A percentile compares a stretch with the other conserved stretches of the same genome.
These are phyloP conservation scores for Discoglossus pictus DNA, from an alignment of 2,797 vertebrate species.

Conservation along the genomic window DNA sequence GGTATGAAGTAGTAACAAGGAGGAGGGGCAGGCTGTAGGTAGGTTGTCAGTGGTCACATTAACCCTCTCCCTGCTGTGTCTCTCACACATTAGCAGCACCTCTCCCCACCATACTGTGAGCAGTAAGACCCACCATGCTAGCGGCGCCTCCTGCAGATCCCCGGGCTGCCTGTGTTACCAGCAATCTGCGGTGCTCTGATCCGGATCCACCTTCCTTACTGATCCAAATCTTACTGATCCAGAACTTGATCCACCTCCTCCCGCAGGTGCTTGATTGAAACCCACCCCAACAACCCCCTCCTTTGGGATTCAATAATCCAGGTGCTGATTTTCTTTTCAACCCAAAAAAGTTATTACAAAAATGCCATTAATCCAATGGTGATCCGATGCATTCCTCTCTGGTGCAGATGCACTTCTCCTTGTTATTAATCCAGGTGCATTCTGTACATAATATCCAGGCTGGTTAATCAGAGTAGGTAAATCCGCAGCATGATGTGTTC, in stretches of 20 bases:
- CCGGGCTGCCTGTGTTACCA: slow-evolving; percentile 16
- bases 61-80: neutral
- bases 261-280: slow-evolving; percentile 34
- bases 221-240: neutral
- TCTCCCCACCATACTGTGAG: too few species aligned
- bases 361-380: neutral
- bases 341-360: neutral
- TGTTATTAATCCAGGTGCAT: slow-evolving; percentile 23
- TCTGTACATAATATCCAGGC: neutral
- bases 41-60: slow-evolving; percentile 6
- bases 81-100: slow-evolving; percentile 7
- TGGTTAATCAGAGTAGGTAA: slow-evolving; percentile 1
- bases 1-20: too few species aligned
- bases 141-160: slow-evolving; percentile 59
- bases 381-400: neutral
- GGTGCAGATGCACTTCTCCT: neutral
- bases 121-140: slow-evolving; percentile 67
- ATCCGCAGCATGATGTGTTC: slow-evolving; percentile 6
- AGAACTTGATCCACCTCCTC: slow-evolving; percentile 9
- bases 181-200: neutral
- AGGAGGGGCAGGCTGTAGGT: neutral
- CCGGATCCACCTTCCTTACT: slow-evolving; percentile 11
- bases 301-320: slow-evolving; percentile 14
- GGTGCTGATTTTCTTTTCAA: slow-evolving; percentile 1
- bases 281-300: slow-evolving; percentile 1